Conservation (phyloP, 2,113 vertebrate species). For the Melanocharis versteri region DNA sequence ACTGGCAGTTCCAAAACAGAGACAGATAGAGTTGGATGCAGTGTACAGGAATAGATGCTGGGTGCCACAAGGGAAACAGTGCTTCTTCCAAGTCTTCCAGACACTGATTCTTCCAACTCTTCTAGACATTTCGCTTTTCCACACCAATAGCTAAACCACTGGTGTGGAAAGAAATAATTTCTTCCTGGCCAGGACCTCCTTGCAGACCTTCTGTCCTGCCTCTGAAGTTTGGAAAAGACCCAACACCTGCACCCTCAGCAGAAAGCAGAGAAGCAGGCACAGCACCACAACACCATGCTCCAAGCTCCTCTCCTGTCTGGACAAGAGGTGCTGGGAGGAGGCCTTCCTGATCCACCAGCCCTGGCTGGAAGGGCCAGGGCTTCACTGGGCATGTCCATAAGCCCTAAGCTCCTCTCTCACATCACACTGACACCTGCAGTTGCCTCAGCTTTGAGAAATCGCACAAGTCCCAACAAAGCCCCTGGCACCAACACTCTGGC, state of each 20-base stretch:
- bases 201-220: background rate
- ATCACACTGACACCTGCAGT: background rate
- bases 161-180: background rate
- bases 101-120: background rate
- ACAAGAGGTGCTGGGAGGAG: background rate
- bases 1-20: background rate
- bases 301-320: background rate
- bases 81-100: background rate
- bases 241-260: background rate
- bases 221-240: background rate
- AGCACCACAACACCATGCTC: background rate
- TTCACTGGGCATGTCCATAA: background rate
- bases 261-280: background rate
- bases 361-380: background rate
- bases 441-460: conserved; percentile 1
- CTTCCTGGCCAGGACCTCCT: background rate
- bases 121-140: background rate
- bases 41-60: background rate
- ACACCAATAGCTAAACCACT: background rate
- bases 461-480: background rate
- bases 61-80: background rate
- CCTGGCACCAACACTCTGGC: background rate
- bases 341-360: background rate
- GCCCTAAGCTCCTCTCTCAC: background rate
- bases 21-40: background rate